Evolutionary conservation across 2,797 vertebrate species (phyloP), one percentile per base, ranked within the genome.

Genomic region (Alca torda): DNA sequence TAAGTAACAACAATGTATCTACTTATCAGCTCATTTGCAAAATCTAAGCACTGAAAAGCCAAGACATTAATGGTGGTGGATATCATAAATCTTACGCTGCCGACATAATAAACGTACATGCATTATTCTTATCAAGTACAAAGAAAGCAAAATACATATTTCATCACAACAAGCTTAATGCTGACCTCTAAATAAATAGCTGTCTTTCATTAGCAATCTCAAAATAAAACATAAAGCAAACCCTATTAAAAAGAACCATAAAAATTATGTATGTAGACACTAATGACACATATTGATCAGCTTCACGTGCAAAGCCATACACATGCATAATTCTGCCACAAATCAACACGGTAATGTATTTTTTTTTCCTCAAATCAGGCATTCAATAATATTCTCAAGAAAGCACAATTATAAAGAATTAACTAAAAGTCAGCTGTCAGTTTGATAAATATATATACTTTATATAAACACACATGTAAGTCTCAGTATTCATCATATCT

Each of bases 231-330:
- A 94, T 64, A 96, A 96, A 96, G 83, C 63, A 97, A 94, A 88
- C 37, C 87, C 94, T 84, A 95, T 95, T 87, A 93, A 93, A 96
- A 95, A 93, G 81, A 95, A 69, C 87, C 87, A 94, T 96, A 95
- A 96, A 95, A 93, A 94, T 97, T 97, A 96, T 88, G 87, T 94
- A 95, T 95, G 93, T 94, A 70, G 95, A 82, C 90, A 77, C 78
- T 96, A 92, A 95, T 95, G 95, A 95, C 95, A 96, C 65, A 35
- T 96, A 96, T 96, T 69, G 93, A 97, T 97, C 95, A 95, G 93
- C 82, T 61, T 84, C 89, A 73, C 0, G 26, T 81, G 77, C 82
- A 79, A 54, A 75, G 48, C 73, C 68, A 89, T 75, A 53, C 13
- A 37, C 74, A 69, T n/a, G 72, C 80, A 89, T 94, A 96, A 92